Evolutionary conservation across 2,797 vertebrate genomes (phyloP), one percentile per base, ranked within the genome.

Genomic region (Spondyliosoma cantharus): DNA sequence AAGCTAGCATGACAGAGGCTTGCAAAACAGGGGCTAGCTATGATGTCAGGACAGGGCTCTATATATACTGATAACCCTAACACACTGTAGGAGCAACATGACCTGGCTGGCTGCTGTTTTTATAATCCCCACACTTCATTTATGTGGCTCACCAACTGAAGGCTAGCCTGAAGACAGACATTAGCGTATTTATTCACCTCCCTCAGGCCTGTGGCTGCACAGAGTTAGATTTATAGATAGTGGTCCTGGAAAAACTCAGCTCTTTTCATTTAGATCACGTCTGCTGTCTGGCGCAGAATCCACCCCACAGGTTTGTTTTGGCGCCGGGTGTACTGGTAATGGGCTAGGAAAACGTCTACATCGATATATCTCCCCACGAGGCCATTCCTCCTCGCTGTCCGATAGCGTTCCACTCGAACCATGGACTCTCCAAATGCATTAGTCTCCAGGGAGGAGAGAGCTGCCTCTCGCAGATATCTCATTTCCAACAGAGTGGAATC

Each of bases 341-440:
- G 89, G 84, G 79, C 74, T 86, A 70, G 81, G 77, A 90, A 91
- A 91, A 92, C 62, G 89, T 91, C 89, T 70, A 74, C 83, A 88
- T 91, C 88, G 27, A 93, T 93, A 91, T 83, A 91, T 92, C 89
- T 91, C 88, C 87, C 83, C 79, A 63, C 32, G 66, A 82, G 88
- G 67, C 83, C 85, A 75, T 88, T 88, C 71, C 82, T 89, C 72
- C 80, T 69, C 14, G 15, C 84, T 73, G 75, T 86, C 86, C 63
- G 25, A 72, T 58, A 74, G 70, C 52, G 46, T 58, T 84, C 80
- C 82, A 74, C 81, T 86, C 49, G 73, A 83, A 89, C 78, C 54
- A 57, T 45, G 29, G 81, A 83, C 86, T 86, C 86, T 88, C 80
- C 76, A 79, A 88, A 90, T 76, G 61, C 89, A 89, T 91, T 84